These are phyloP conservation scores for Rhagophthalmus giganteus DNA, from an alignment of 2,888 invertebrate species.

Conservation along the genomic window DNA sequence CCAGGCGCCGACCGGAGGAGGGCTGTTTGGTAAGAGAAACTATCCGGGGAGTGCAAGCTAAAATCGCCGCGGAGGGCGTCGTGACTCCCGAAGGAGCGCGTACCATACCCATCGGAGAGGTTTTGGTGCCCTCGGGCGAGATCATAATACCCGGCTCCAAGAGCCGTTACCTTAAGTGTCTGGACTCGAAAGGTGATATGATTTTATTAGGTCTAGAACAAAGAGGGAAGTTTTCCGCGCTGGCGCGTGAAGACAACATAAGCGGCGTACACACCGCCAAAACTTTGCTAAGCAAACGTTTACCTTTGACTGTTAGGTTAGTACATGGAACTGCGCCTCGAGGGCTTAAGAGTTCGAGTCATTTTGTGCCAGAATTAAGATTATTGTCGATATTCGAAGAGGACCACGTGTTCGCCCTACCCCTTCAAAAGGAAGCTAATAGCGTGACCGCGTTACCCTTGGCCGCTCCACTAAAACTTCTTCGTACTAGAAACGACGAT, in stretches of 20 bases:
- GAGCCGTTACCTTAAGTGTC: constrained; percentile 83
- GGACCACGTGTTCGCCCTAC: constrained; percentile 82
- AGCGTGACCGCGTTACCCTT: constrained; percentile 80
- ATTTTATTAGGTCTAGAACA: constrained; percentile 83
- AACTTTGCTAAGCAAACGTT: constrained; percentile 83
- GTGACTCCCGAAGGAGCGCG: constrained; percentile 70
- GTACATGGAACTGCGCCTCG: constrained; percentile 89
- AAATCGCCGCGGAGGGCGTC: constrained; percentile 62
- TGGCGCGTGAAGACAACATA: constrained; percentile 91
- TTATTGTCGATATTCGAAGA: constrained; percentile 83
- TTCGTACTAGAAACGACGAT: constrained; percentile 80
- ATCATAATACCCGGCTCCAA: constrained; percentile 67
- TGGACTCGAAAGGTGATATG: constrained; percentile 81
- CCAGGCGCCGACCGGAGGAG: constrained; percentile 72
- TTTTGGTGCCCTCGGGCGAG: constrained; percentile 78
- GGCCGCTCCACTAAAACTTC: constrained; percentile 82
- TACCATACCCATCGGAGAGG: constrained; percentile 81
- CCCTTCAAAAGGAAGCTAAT: constrained; percentile 78
- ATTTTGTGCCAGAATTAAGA: constrained; percentile 83
- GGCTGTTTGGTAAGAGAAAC: constrained; percentile 80
- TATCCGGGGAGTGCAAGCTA: constrained; percentile 69
- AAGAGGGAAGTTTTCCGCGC: constrained; percentile 87
- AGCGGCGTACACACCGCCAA: constrained; percentile 92
- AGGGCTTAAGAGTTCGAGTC: constrained; percentile 77
- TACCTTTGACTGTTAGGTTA: constrained; percentile 89